These are phyloP conservation scores for Venusia cambrica DNA, from an alignment of 2,888 invertebrate species.

Conservation along the genomic window DNA sequence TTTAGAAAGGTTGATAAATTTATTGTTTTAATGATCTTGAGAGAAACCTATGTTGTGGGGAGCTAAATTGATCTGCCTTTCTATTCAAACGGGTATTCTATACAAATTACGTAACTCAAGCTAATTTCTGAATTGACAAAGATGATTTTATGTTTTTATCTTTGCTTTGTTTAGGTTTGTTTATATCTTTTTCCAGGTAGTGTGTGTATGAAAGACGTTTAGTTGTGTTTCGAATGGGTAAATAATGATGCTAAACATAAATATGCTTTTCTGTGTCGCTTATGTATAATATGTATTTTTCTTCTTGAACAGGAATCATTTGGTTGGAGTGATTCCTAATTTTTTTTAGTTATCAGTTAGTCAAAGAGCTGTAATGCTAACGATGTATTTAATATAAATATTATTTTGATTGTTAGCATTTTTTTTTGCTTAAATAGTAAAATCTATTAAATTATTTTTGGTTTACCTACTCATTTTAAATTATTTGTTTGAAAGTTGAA, in stretches of 20 bases:
- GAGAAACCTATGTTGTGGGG: constrained; percentile 1
- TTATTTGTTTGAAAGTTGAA: constrained; percentile 1
- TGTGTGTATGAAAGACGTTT: too few species aligned
- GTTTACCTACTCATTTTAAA: background rate
- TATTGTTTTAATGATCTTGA: constrained; percentile 13
- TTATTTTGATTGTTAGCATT: constrained; percentile 24
- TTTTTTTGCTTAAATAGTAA: constrained; percentile 19
- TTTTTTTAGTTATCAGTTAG: constrained; percentile 2
- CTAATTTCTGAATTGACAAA: constrained; percentile 10
- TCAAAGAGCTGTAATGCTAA: constrained; percentile 27
- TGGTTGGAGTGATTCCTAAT: constrained; percentile 52
- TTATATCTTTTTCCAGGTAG: constrained; percentile 5
- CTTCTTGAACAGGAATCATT: constrained; percentile 37
- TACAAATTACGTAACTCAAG: constrained; percentile 10
- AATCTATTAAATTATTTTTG: background rate
- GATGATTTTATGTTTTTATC: constrained; percentile 13
- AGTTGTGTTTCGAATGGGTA: too few species aligned
- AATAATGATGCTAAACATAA: too few species aligned
- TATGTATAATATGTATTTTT: constrained; percentile 4
- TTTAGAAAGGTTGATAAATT: constrained; percentile 23
- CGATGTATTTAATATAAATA: constrained; percentile 17
- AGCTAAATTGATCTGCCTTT: constrained; percentile 20
- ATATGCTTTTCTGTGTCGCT: constrained; percentile 8
- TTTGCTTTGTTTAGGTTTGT: background rate
- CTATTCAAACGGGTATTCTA: too few species aligned